Evolutionary conservation across 2,888 invertebrate genomes (phyloP).

Genomic region (Coenonympha arcania): DNA sequence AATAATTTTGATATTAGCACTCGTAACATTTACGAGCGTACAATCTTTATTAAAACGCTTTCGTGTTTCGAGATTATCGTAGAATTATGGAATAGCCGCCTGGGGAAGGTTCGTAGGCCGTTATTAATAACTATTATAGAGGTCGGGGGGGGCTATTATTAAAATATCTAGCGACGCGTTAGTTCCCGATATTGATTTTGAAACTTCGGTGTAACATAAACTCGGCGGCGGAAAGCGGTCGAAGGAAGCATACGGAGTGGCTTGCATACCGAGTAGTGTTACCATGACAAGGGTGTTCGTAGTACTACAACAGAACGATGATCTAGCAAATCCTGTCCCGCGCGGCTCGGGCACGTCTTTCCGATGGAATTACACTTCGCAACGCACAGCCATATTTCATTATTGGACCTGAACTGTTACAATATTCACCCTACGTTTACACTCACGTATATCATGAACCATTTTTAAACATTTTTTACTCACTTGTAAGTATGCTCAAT

Average conservation of each 20-base stretch:
- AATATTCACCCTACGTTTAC: not conserved
- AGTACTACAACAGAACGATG: slow-evolving; percentile 48
- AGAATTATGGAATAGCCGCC: slow-evolving; percentile 25
- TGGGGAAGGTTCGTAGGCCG: slow-evolving; percentile 18
- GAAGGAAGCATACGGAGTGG: slow-evolving; percentile 16
- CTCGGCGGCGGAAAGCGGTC: not conserved
- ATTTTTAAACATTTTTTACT: no score
- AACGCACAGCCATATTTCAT: slow-evolving; percentile 40
- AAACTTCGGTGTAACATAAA: slow-evolving; percentile 10
- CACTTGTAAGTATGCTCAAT: no score
- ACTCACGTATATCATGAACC: no score
- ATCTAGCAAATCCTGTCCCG: slow-evolving; percentile 59
- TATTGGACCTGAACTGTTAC: slow-evolving; percentile 25
- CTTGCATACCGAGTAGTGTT: slow-evolving; percentile 38
- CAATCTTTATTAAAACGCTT: slow-evolving; percentile 27
- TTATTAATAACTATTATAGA: slow-evolving; percentile 26
- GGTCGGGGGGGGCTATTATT: slow-evolving; percentile 21
- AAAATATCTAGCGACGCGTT: slow-evolving; percentile 21
- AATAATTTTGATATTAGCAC: slow-evolving; percentile 25
- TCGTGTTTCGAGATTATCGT: slow-evolving; percentile 24
- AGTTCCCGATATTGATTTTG: slow-evolving; percentile 24
- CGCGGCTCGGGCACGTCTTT: slow-evolving; percentile 57
- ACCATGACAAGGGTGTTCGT: slow-evolving; percentile 49
- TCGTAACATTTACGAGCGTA: slow-evolving; percentile 24
- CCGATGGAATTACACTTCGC: slow-evolving; percentile 49